phyloP scores from a whole-genome alignment of 53 echinoderm and acorn worm genomes.

The Astropecten irregularis region DNA sequence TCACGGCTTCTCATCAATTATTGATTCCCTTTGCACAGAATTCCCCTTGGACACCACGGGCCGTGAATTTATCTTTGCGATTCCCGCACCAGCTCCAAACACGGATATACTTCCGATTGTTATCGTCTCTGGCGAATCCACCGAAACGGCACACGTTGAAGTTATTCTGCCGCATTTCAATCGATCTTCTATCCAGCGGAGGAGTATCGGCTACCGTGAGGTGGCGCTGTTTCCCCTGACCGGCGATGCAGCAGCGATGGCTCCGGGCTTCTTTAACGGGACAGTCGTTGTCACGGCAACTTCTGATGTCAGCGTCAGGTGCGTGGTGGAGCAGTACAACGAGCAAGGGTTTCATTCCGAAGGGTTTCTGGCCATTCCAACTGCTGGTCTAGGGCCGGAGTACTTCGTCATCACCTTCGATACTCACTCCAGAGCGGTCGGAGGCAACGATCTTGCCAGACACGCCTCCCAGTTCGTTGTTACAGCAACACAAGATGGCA shows the following conservation, averaged over 20 bases:
- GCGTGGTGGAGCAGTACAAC: conserved; percentile 23
- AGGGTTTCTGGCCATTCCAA: conserved; percentile 55
- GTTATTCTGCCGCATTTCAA: conserved; percentile 24
- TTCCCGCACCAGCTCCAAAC: not conserved
- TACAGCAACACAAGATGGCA: conserved; percentile 61
- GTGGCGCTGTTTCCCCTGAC: conserved; percentile 35
- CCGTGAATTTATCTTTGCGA: conserved; percentile 58
- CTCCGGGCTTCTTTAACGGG: conserved; percentile 1
- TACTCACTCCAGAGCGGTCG: conserved; percentile 10
- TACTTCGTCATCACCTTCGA: conserved; percentile 74
- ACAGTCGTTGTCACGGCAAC: conserved; percentile 49
- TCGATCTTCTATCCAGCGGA: too few species aligned
- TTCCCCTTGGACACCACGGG: conserved; percentile 40
- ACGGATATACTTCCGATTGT: not conserved
- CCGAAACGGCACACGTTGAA: conserved; percentile 19
- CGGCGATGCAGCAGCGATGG: conserved; percentile 1
- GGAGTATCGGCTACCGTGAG: conserved; percentile 16
- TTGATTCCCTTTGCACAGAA: too few species aligned
- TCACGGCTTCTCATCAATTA: too few species aligned
- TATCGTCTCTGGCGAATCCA: conserved; percentile 28
- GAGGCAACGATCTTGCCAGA: not conserved
- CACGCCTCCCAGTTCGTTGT: conserved; percentile 75
- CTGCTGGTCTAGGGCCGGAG: conserved; percentile 69
- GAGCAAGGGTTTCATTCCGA: conserved; percentile 18
- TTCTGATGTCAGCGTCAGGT: conserved; percentile 50